Conservation (phyloP, 2,113 vertebrate genomes). For the Eonycteris spelaea region DNA sequence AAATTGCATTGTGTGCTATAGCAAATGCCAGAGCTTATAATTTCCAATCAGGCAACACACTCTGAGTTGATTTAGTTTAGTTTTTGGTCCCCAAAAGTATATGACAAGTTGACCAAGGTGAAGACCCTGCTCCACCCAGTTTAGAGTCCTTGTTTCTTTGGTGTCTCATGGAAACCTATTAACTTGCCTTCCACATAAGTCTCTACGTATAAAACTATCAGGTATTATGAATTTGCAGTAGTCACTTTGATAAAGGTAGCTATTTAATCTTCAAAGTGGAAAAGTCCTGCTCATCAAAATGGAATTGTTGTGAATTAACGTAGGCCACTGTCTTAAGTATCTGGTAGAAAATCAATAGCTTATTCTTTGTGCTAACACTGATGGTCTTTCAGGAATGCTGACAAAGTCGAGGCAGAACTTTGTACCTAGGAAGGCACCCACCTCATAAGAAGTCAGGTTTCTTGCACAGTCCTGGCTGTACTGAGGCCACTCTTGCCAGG, state of each 20-base stretch:
- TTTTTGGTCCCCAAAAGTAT: constrained; percentile 15
- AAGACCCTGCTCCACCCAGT: constrained; percentile 18
- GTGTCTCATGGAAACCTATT: constrained; percentile 52
- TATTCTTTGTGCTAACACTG: constrained; percentile 55
- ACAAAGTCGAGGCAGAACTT: background rate
- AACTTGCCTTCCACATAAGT: constrained; percentile 17
- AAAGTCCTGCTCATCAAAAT: constrained; percentile 41
- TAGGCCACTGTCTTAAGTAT: background rate
- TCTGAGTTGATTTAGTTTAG: background rate
- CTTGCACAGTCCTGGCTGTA: background rate
- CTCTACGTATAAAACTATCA: background rate
- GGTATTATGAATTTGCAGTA: background rate
- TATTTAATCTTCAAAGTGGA: constrained; percentile 33
- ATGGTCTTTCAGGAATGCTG: background rate
- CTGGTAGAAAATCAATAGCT: constrained; percentile 28
- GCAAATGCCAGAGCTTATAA: background rate
- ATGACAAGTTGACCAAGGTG: background rate
- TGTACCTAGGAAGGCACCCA: background rate
- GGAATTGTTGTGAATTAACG: constrained; percentile 14
- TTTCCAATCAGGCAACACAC: background rate
- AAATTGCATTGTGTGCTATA: background rate
- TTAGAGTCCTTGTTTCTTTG: constrained; percentile 55
- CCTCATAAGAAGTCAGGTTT: background rate
- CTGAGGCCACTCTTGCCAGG: background rate
- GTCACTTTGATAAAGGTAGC: constrained; percentile 21